phyloP scores from a whole-genome alignment of 2,888 invertebrate species.

The Steromphala cineraria region DNA sequence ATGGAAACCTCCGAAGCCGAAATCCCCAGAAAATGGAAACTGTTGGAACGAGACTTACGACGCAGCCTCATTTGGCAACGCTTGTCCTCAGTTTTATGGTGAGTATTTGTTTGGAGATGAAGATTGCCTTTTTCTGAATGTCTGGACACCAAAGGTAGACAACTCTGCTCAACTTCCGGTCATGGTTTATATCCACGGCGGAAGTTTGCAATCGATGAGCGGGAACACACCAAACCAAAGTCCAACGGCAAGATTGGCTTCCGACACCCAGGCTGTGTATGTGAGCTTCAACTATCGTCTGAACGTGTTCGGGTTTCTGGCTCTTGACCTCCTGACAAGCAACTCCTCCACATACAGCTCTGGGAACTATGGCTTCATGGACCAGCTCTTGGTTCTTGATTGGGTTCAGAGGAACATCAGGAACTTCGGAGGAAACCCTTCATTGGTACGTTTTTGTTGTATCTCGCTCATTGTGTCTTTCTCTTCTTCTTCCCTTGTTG shows the following conservation, averaged over 20 bases:
- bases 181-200: slow-evolving; percentile 73
- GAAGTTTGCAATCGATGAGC: slow-evolving; percentile 51
- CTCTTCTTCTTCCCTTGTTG: too few species aligned
- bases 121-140: slow-evolving; percentile 59
- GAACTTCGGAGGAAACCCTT: slow-evolving; percentile 59
- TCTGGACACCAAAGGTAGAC: slow-evolving; percentile 67
- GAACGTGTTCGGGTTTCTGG: slow-evolving; percentile 84
- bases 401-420: slow-evolving; percentile 62
- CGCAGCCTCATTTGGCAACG: slow-evolving; percentile 39
- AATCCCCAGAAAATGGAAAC: slow-evolving; percentile 23
- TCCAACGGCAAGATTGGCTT: slow-evolving; percentile 86
- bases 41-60: slow-evolving; percentile 51
- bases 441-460: too few species aligned
- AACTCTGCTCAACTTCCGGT: slow-evolving; percentile 53
- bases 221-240: slow-evolving; percentile 54
- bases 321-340: slow-evolving; percentile 76
- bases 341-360: slow-evolving; percentile 42
- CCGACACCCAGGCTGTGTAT: slow-evolving; percentile 87
- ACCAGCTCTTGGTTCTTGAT: slow-evolving; percentile 52
- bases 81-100: slow-evolving; percentile 42
- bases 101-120: slow-evolving; percentile 46
- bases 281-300: slow-evolving; percentile 91
- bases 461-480: too few species aligned
- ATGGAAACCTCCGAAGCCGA: slow-evolving; percentile 45
- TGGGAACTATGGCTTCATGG: slow-evolving; percentile 66